These are phyloP conservation scores for Pyxicephalus adspersus DNA, from an alignment of 2,113 vertebrate species.

Conservation along the genomic window DNA sequence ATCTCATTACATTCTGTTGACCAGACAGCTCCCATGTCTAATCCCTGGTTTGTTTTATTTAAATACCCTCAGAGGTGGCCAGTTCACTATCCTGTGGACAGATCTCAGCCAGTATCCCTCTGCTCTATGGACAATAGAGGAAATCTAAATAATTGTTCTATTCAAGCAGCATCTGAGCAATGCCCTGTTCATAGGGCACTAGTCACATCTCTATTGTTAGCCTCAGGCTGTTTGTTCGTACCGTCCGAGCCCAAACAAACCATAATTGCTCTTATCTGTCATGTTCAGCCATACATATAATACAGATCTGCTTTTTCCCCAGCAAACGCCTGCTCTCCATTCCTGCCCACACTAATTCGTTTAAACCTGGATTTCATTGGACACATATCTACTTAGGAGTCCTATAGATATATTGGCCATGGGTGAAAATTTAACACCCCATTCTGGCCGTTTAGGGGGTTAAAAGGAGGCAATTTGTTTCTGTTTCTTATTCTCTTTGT, in stretches of 20 bases:
- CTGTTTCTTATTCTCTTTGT: too few species aligned
- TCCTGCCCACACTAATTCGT: background rate
- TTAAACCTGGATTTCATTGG: background rate
- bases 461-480: too few species aligned
- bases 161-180: background rate
- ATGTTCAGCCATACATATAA: slow-evolving; percentile 25
- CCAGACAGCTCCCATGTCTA: slow-evolving; percentile 4
- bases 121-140: background rate
- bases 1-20: background rate
- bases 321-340: background rate
- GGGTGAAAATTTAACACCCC: too few species aligned
- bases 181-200: too few species aligned
- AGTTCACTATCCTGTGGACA: background rate
- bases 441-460: too few species aligned
- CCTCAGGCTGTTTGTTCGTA: slow-evolving; percentile 1
- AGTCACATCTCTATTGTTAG: background rate
- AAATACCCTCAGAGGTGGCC: background rate
- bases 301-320: background rate
- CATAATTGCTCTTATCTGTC: slow-evolving; percentile 10
- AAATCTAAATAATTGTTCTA: background rate
- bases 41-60: background rate
- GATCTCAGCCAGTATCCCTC: background rate
- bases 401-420: too few species aligned
- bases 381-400: too few species aligned
- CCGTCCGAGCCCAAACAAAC: background rate